Base-by-base conservation (phyloP, 2,113 vertebrate genomes). In the Acanthisitta chloris region DNA sequence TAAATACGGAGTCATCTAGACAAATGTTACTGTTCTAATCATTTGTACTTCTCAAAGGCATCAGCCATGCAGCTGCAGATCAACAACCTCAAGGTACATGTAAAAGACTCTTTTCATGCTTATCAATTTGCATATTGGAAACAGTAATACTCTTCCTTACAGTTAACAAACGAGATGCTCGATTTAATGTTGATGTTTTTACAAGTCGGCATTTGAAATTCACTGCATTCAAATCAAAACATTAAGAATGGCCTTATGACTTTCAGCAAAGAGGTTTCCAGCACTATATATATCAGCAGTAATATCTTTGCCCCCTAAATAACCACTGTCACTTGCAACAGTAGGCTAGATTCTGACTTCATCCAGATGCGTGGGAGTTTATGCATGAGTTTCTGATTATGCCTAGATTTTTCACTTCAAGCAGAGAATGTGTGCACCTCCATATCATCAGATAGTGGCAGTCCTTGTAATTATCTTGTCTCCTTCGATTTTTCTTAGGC, bases 381-480 rank as follows among this genome's bases (percentile, higher is more conserved):
- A 88, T 61, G 72, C 80, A 61, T 86, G 59, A 94, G 88, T 55
- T 86, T 46, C 67, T 64, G 86, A 74, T 71, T 58, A 84, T 12
- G 25, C 55, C 52, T n/a, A 48, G 71, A 86, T 85, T 86, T 89
- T 74, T 77, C 78, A 87, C 80, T 81, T 92, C 31, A 33, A 62
- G 64, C 36, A 62, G 6, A 88, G 59, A 78, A 86, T 18, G 11
- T 55, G 7, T 45, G 55, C 45, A 92, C 92, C 65, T 90, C 57
- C 67, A n/a, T 38, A 74, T 26, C 88, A 86, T 69, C 81, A 67
- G 76, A 92, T 59, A 84, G 29, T 18, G 55, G 48, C 73, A 79
- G 57, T 71, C 77, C 62, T 67, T 86, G 42, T 88, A 94, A 97
- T 95, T 92, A 94, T 95, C 88, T 86, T 91, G 69, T 93, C 91